These are phyloP conservation scores for Pecten maximus DNA, from an alignment of 2,888 invertebrate species.

Conservation along the genomic window DNA sequence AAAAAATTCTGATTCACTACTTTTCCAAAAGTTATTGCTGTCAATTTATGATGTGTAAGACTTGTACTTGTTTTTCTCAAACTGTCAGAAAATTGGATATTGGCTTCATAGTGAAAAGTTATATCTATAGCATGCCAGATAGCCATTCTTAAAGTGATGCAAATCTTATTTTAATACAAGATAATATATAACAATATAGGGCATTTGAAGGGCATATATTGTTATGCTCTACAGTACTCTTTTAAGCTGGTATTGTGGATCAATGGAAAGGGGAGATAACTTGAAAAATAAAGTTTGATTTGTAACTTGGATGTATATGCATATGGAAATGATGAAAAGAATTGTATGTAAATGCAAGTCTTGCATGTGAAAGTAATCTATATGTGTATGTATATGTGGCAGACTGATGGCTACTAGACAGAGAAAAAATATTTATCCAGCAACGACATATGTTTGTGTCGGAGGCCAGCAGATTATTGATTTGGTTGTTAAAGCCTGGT, in stretches of 20 bases:
- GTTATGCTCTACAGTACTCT: too few relatives aligned
- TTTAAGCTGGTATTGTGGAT: not conserved
- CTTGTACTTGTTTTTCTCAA: too few relatives aligned
- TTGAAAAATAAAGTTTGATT: not conserved
- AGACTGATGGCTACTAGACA: not conserved
- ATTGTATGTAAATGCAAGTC: not conserved
- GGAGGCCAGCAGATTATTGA: constrained; percentile 20
- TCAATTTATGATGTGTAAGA: too few relatives aligned
- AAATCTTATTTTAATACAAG: too few relatives aligned
- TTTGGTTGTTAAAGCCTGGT: constrained; percentile 5
- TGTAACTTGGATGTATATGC: not conserved
- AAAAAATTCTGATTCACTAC: too few relatives aligned
- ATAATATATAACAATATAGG: too few relatives aligned
- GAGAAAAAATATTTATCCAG: not conserved
- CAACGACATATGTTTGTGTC: not conserved
- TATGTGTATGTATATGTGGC: not conserved
- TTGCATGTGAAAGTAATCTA: not conserved
- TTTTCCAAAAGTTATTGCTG: too few relatives aligned
- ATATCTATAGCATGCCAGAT: too few relatives aligned
- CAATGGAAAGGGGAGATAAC: not conserved
- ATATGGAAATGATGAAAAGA: not conserved
- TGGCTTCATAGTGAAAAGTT: too few relatives aligned
- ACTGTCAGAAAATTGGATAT: too few relatives aligned
- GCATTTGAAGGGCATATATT: too few relatives aligned
- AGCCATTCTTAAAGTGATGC: too few relatives aligned